A percentile compares a stretch with the other conserved stretches of the same genome.
Evolutionary conservation across 2,113 vertebrate genomes (phyloP).

Genomic region (Emberiza fucata): DNA sequence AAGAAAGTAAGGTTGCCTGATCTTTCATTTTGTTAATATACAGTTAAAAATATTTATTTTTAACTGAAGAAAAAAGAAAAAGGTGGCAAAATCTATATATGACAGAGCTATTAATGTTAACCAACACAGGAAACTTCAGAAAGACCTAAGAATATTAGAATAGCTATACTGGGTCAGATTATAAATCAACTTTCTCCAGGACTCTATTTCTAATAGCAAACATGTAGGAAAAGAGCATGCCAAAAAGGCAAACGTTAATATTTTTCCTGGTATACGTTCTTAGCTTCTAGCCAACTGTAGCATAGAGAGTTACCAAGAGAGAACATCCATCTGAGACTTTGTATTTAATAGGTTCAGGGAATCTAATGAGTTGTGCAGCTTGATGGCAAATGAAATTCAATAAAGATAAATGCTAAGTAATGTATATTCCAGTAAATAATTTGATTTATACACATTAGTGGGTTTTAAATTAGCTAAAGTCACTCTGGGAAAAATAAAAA

Average conservation of each 20-base stretch:
- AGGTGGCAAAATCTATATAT: neutral
- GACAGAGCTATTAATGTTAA: neutral
- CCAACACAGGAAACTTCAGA: neutral
- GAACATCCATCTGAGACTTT: neutral
- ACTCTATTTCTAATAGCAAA: neutral
- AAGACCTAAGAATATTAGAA: neutral
- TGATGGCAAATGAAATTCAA: conserved; percentile 18
- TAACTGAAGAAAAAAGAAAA: neutral
- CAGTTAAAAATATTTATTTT: neutral
- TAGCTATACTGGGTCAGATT: neutral
- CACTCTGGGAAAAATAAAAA: neutral
- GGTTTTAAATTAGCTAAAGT: neutral
- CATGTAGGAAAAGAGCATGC: neutral
- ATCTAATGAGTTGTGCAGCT: neutral
- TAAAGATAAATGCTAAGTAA: conserved; percentile 14
- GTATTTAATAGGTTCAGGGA: neutral
- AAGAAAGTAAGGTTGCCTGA: neutral
- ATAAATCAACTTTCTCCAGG: neutral
- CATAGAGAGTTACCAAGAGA: neutral
- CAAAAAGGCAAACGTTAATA: neutral
- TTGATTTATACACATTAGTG: neutral
- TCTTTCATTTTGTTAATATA: neutral
- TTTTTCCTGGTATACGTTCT: neutral
- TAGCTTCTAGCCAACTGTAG: neutral
- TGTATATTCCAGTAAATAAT: conserved; percentile 31